phyloP scores from a whole-genome alignment of 2,113 vertebrate genomes.

The Scolopax mira region DNA sequence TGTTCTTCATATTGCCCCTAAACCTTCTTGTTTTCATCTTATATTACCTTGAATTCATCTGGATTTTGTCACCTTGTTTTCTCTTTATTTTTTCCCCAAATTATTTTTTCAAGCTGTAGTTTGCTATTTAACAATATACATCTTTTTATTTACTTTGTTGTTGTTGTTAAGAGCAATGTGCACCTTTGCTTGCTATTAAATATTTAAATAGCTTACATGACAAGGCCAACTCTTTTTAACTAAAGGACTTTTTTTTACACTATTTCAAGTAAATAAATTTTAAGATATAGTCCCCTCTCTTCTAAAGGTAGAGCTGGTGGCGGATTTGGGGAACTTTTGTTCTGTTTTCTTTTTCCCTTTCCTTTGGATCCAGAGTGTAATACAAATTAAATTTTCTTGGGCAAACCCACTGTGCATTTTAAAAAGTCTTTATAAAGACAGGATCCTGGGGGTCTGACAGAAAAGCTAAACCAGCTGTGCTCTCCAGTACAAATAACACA shows the following conservation, averaged over 20 bases:
- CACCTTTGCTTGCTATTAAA: background rate
- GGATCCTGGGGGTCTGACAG: slow-evolving; percentile 35
- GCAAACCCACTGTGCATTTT: background rate
- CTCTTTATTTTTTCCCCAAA: background rate
- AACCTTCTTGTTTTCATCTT: background rate
- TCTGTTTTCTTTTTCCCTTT: background rate
- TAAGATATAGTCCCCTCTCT: background rate
- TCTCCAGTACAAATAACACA: slow-evolving; percentile 11
- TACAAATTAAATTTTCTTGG: slow-evolving; percentile 11
- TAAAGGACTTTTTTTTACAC: background rate
- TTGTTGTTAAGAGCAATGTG: background rate
- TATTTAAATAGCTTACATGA: background rate
- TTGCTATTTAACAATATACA: background rate
- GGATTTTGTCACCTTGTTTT: background rate
- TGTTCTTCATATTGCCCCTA: background rate
- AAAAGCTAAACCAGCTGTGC: slow-evolving; percentile 49
- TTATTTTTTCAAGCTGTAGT: background rate
- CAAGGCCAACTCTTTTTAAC: background rate
- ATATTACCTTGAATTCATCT: background rate
- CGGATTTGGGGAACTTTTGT: too few species aligned
- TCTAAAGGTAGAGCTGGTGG: background rate
- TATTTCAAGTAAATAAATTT: background rate
- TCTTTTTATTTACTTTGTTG: background rate
- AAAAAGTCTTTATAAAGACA: slow-evolving; percentile 1
- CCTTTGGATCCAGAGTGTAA: background rate